Evolutionary conservation across 2,797 vertebrate genomes (phyloP).

Genomic region (Spheniscus humboldti): DNA sequence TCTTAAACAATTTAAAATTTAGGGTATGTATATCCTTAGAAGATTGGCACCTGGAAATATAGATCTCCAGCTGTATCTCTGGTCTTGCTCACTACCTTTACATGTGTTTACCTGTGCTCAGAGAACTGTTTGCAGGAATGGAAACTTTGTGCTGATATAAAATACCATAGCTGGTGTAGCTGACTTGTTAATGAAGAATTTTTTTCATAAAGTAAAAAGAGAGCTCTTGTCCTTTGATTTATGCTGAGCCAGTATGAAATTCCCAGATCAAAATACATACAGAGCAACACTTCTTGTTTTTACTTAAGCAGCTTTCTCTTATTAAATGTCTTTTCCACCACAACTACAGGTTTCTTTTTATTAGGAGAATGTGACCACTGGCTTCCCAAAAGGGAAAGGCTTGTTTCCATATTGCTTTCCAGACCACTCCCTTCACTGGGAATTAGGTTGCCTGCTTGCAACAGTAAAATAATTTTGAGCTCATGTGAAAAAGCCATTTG

Average conservation of each 20-base stretch:
- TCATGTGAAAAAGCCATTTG: conserved; percentile 47
- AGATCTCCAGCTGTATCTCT: background rate
- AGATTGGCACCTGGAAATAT: background rate
- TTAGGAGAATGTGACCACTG: conserved; percentile 10
- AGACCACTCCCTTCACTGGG: conserved; percentile 38
- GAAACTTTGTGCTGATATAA: background rate
- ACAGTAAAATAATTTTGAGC: conserved; percentile 33
- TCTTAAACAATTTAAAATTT: background rate
- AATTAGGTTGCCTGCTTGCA: background rate
- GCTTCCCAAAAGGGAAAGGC: background rate
- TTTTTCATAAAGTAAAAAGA: background rate
- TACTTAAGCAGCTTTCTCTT: background rate
- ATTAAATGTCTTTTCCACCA: conserved; percentile 14
- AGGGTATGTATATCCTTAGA: background rate
- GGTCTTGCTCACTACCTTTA: background rate
- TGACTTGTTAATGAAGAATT: background rate
- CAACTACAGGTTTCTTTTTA: conserved; percentile 30
- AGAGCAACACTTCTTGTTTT: background rate
- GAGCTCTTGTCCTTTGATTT: background rate
- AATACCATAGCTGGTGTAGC: background rate
- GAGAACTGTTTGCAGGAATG: background rate
- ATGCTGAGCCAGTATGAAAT: background rate
- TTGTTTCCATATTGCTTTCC: conserved; percentile 37
- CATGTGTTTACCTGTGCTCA: background rate
- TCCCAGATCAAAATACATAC: background rate